Conservation (phyloP, 2,888 invertebrate species). For the Stomorhina lunata region DNA sequence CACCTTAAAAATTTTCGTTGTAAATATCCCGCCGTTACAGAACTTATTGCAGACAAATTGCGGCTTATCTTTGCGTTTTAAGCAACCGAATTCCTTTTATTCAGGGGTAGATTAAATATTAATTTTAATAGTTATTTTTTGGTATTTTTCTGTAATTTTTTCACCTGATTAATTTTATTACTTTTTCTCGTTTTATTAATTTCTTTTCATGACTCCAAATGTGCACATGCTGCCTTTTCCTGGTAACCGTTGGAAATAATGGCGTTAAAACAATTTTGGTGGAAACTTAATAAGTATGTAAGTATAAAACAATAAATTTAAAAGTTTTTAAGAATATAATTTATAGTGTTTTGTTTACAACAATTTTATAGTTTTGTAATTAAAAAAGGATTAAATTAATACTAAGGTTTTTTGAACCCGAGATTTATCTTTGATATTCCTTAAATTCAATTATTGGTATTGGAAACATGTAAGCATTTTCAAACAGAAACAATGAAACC, state of each 20-base stretch:
- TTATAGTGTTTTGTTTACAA: too few species aligned
- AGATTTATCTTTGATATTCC: too few species aligned
- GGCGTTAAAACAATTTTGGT: background rate
- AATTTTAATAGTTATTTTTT: slow-evolving; percentile 30
- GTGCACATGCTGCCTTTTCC: background rate
- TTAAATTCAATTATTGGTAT: too few species aligned
- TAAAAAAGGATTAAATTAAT: too few species aligned
- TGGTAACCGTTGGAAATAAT: slow-evolving; percentile 11
- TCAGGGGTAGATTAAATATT: slow-evolving; percentile 46
- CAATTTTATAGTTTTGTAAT: too few species aligned
- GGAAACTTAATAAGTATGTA: slow-evolving; percentile 47
- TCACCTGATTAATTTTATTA: slow-evolving; percentile 32
- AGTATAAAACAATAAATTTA: slow-evolving; percentile 42
- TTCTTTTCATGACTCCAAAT: slow-evolving; percentile 51
- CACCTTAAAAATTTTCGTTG: background rate
- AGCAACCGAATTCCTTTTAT: background rate
- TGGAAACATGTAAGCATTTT: too few species aligned
- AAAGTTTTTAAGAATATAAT: too few species aligned
- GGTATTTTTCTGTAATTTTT: slow-evolving; percentile 37
- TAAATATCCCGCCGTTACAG: background rate
- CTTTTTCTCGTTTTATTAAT: slow-evolving; percentile 34
- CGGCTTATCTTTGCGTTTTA: slow-evolving; percentile 20
- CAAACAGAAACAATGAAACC: too few species aligned
- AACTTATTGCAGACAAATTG: slow-evolving; percentile 57
- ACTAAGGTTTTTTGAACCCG: too few species aligned